Conservation (phyloP, 2,888 invertebrate genomes). For the Tineola bisselliella region DNA sequence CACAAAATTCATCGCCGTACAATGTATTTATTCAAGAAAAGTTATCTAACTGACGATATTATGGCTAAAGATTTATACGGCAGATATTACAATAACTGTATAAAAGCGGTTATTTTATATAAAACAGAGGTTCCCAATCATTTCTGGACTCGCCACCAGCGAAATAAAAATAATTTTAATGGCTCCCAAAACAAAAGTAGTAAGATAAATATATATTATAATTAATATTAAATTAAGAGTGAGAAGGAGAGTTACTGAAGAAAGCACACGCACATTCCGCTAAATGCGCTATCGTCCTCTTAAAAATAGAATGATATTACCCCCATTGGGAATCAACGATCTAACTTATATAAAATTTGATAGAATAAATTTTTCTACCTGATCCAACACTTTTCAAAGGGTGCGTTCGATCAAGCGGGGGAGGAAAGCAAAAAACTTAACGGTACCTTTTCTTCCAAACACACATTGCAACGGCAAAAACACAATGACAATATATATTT, state of each 20-base stretch:
- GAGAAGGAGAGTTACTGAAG: too few relatives aligned
- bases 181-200: too few relatives aligned
- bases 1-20: neutral
- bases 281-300: too few relatives aligned
- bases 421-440: conserved; percentile 48
- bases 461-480: conserved; percentile 58
- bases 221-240: too few relatives aligned
- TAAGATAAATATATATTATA: too few relatives aligned
- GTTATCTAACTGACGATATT: neutral
- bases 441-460: conserved; percentile 52
- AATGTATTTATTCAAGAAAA: conserved; percentile 13
- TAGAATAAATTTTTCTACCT: conserved; percentile 59
- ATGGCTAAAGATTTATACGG: conserved; percentile 35
- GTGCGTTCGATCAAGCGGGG: conserved; percentile 47
- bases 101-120: neutral
- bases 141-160: too few relatives aligned
- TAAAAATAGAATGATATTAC: too few relatives aligned
- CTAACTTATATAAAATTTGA: conserved; percentile 21
- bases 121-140: too few relatives aligned
- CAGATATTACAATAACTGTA: conserved; percentile 18
- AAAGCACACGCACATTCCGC: too few relatives aligned
- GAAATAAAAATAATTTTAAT: too few relatives aligned
- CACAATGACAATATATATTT: conserved; percentile 55
- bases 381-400: conserved; percentile 51
- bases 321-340: too few relatives aligned